Evolutionary conservation across 2,113 vertebrate genomes (phyloP).

Genomic region (Grammomys dolichurus): DNA sequence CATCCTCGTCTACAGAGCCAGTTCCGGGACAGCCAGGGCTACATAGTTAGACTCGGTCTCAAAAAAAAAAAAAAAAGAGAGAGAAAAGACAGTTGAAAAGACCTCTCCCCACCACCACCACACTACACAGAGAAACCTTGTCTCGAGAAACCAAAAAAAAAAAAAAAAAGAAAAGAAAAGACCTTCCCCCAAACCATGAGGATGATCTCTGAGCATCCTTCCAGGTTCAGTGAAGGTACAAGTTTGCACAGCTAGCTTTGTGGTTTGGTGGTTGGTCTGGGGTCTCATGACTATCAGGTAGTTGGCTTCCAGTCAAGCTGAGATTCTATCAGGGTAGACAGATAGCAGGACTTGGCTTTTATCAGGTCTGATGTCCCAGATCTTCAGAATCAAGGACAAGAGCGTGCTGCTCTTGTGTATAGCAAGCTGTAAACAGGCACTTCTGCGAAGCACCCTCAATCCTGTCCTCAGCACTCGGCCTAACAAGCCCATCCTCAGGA

Average conservation of each 20-base stretch:
- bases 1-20: background rate
- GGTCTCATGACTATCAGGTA: background rate
- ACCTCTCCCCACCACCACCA: background rate
- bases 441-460: background rate
- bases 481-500: background rate
- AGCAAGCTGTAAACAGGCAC: background rate
- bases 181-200: background rate
- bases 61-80: too few species aligned
- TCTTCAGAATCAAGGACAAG: background rate
- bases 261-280: background rate
- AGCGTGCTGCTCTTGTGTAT: background rate
- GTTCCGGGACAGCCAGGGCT: background rate
- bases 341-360: background rate
- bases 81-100: background rate
- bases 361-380: background rate
- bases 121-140: too few species aligned
- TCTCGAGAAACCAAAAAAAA: too few species aligned
- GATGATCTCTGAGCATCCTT: background rate
- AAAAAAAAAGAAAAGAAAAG: background rate
- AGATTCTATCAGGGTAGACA: background rate
- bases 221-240: background rate
- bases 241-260: background rate
- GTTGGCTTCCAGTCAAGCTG: background rate
- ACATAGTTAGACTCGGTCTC: background rate
- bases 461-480: background rate